Evolutionary conservation across 64 coral and sea anemone genomes (phyloP).

Genomic region (Platygyra sinensis): DNA sequence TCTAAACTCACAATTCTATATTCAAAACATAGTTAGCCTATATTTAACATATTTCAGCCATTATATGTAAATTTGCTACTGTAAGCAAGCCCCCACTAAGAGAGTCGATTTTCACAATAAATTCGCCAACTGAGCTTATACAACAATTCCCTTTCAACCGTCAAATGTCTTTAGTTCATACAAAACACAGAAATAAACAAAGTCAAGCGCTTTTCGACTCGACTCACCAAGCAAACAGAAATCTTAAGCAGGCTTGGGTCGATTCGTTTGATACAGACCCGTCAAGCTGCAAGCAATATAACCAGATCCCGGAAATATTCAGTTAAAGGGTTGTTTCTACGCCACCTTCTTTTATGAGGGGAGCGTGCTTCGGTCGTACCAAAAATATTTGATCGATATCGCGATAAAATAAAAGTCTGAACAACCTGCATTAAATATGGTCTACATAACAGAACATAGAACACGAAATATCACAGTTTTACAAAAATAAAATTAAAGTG

Average conservation of each 20-base stretch:
- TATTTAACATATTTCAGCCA: slow-evolving; percentile 1
- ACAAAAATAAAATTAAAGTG: slow-evolving; percentile 19
- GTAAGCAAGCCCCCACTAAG: slow-evolving; percentile 17
- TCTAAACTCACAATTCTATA: neutral
- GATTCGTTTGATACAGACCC: neutral
- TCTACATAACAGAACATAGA: neutral
- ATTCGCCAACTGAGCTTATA: slow-evolving; percentile 8
- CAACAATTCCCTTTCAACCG: neutral
- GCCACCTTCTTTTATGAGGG: neutral
- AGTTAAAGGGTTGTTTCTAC: neutral
- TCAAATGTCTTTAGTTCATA: neutral
- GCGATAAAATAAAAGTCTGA: too few relatives aligned
- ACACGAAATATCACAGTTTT: neutral
- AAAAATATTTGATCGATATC: neutral
- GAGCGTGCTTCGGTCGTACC: neutral
- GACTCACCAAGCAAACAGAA: neutral
- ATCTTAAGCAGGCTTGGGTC: neutral
- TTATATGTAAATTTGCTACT: slow-evolving; percentile 31
- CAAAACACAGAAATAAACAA: neutral
- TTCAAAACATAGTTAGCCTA: neutral
- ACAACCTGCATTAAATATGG: neutral
- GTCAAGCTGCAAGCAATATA: neutral
- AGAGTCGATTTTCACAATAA: neutral
- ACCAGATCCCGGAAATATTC: slow-evolving; percentile 12
- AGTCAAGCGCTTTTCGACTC: neutral